Base-by-base conservation (phyloP, 2,113 vertebrate species). In the Vidua chalybeata region DNA sequence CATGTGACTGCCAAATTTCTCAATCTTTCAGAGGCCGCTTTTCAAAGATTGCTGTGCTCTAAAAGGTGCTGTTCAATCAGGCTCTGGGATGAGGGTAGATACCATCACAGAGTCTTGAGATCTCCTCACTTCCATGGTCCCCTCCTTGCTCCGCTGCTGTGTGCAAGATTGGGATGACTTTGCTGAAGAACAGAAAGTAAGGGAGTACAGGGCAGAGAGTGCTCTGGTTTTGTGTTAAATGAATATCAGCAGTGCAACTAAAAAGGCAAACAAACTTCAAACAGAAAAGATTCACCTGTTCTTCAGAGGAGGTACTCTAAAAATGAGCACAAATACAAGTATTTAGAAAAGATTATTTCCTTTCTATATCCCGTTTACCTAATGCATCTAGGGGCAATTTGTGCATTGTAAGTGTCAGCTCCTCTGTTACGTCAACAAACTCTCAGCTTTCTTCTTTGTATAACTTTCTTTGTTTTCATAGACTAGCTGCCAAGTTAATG, bases 341-440 rank as follows among this genome's bases (percentile, higher is more conserved):
- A 87, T 84, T 92, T 74, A 94, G 91, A 56, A 75, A 95, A 95
- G 5, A 76, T 87, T 73, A n/a, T 91, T 96, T 95, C 93, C 75
- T 91, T 95, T 91, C 72, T 94, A 14, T 90, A 83, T 94, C 92
- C 83, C 1, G 52, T 90, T 96, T 95, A 83, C 28, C 93, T 94
- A 85, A 85, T 90, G 79, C 63, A 88, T 61, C 68, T 77, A 59
- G 35, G 37, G 45, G 88, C 59, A 93, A 63, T 80, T 90, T 81
- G 79, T 88, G 67, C 3, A 1, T 89, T 35, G 5, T 84, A 81
- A 92, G 84, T 80, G 67, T 94, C 87, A 85, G 33, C 28, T 83
- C 84, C 82, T 84, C 81, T 80, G n/a, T 76, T 85, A 72, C 43
- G 51, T 73, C 78, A 90, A 78, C 1, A 4, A 88, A 71, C 48